Percentiles rank a stretch among this genome's conserved stretches.
Conservation (phyloP, 2,113 vertebrate species). For the Mesoclemmys tuberculata region DNA sequence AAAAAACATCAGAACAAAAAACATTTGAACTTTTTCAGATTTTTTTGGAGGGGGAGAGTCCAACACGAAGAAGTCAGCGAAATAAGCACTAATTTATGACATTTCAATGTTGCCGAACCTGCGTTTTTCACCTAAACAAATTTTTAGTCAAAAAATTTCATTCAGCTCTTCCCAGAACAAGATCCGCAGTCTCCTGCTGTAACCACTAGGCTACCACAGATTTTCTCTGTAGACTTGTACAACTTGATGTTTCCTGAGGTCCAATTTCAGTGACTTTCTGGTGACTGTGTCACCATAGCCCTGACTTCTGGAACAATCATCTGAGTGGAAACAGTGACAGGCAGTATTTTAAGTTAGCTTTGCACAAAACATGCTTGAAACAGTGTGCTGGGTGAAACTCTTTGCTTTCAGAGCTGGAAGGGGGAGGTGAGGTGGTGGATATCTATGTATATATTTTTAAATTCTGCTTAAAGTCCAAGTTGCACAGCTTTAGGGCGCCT, state of each 20-base stretch:
- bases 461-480: not conserved
- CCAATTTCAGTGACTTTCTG: fast-evolving
- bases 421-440: not conserved
- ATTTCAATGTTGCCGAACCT: not conserved
- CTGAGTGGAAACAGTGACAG: not conserved
- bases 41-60: too few species aligned
- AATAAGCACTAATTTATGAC: not conserved
- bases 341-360: slow-evolving; percentile 40
- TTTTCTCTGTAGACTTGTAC: not conserved
- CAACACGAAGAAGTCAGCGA: not conserved
- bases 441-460: not conserved
- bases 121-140: not conserved
- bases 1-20: not conserved
- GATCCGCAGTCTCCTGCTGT: not conserved
- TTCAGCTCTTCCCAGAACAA: not conserved
- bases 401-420: not conserved
- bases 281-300: not conserved
- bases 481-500: not conserved
- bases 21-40: not conserved
- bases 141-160: not conserved
- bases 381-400: slow-evolving; percentile 65
- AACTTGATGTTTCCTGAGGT: not conserved
- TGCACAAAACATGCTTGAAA: slow-evolving; percentile 61
- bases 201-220: not conserved
- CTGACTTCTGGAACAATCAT: fast-evolving